Percentiles rank a stretch among this genome's conserved stretches.
Evolutionary conservation across 2,113 vertebrate genomes (phyloP).

Genomic region (Phocoena phocoena): DNA sequence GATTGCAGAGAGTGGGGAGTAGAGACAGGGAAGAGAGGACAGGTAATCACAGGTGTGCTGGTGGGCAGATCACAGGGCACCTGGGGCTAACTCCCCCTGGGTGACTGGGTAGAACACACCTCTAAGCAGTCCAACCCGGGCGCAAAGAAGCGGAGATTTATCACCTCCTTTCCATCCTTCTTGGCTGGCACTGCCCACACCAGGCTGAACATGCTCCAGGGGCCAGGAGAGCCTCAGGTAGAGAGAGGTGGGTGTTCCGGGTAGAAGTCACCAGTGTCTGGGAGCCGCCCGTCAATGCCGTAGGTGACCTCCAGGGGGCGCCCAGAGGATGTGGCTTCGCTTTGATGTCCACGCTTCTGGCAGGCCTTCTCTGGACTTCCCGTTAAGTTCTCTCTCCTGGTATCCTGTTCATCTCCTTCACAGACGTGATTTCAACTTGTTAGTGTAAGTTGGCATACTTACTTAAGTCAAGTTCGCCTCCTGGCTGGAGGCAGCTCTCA

Average conservation of each 20-base stretch:
- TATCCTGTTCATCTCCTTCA: background rate
- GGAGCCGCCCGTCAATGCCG: background rate
- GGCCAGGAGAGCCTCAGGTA: background rate
- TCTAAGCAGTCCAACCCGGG: background rate
- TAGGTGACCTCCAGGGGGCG: background rate
- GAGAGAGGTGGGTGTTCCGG: background rate
- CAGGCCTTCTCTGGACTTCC: background rate
- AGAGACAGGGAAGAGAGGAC: too few relatives aligned
- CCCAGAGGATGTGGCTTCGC: background rate
- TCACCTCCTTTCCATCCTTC: background rate
- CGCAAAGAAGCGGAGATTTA: accelerated
- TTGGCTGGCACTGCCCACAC: background rate
- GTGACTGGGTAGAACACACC: too few relatives aligned
- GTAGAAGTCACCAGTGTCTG: background rate
- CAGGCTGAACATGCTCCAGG: background rate
- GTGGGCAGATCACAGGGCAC: background rate
- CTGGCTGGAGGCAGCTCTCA: background rate
- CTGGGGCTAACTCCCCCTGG: background rate
- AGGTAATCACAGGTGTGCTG: background rate
- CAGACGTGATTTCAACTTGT: too few relatives aligned
- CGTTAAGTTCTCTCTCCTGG: too few relatives aligned
- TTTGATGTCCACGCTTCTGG: background rate
- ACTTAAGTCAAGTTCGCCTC: background rate
- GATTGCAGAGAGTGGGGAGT: background rate
- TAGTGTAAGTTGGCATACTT: accelerated